phyloP scores from a whole-genome alignment of 2,113 vertebrate species.

The Ivindomyrus marchei region DNA sequence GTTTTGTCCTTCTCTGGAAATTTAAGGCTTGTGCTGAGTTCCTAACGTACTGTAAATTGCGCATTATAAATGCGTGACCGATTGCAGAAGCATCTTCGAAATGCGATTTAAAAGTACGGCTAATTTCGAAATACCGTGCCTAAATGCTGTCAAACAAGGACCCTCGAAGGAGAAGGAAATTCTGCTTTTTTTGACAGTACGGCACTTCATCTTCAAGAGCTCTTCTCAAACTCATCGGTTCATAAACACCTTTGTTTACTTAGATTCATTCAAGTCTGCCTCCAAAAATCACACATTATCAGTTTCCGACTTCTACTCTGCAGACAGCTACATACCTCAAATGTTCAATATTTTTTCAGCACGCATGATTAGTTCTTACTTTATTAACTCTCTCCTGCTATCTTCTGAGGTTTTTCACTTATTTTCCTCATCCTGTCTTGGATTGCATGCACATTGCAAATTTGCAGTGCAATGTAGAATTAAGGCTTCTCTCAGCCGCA shows the following conservation, averaged over 20 bases:
- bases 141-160: neutral
- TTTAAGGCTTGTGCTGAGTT: neutral
- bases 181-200: neutral
- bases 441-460: neutral
- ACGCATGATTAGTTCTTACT: neutral
- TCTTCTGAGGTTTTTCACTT: neutral
- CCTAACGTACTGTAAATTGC: constrained; percentile 9
- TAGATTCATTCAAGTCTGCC: neutral
- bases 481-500: neutral
- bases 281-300: neutral
- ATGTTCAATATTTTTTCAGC: neutral
- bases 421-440: neutral
- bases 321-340: neutral
- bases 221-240: neutral
- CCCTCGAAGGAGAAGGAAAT: neutral
- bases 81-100: constrained; percentile 5
- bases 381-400: neutral
- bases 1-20: constrained; percentile 10
- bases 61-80: neutral
- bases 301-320: neutral
- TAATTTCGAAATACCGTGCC: neutral
- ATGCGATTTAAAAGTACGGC: constrained; percentile 3
- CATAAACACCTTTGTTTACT: constrained; percentile 3
- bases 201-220: neutral
- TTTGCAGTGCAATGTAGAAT: neutral